Percentiles rank a stretch among this genome's conserved stretches.
phyloP scores from a whole-genome alignment of 2,113 vertebrate genomes.

The Sylvia atricapilla region DNA sequence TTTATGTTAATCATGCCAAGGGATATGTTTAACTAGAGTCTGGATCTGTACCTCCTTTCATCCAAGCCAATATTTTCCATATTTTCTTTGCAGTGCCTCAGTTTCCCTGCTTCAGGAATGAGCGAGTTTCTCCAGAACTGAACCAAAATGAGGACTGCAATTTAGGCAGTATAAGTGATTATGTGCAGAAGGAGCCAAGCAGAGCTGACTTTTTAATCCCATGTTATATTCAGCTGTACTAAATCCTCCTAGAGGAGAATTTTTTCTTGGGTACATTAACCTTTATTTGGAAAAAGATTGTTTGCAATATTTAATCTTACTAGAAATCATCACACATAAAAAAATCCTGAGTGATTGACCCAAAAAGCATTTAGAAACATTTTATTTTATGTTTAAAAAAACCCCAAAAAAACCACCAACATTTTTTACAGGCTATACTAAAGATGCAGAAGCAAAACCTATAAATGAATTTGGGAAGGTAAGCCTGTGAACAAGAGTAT shows the following conservation, averaged over 20 bases:
- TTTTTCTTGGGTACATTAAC: background rate
- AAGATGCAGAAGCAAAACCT: background rate
- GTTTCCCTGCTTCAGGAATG: background rate
- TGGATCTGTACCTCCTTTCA: background rate
- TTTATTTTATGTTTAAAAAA: background rate
- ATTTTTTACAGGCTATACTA: background rate
- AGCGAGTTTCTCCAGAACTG: background rate
- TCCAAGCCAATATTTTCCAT: background rate
- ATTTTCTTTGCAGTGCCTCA: background rate
- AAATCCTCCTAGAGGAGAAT: background rate
- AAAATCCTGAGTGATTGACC: background rate
- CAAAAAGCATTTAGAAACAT: background rate
- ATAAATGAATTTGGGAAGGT: background rate
- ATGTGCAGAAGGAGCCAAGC: background rate
- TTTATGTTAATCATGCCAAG: background rate
- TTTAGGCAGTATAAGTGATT: background rate
- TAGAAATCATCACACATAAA: background rate
- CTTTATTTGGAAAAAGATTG: background rate
- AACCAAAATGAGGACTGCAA: background rate
- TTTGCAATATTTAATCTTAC: background rate
- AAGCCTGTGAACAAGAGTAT: background rate
- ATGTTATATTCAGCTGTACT: background rate
- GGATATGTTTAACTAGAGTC: background rate
- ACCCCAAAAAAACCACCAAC: accelerated
- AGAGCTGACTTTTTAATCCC: background rate